These are phyloP conservation scores for Volucella inflata DNA, from an alignment of 2,888 invertebrate species.

Conservation along the genomic window DNA sequence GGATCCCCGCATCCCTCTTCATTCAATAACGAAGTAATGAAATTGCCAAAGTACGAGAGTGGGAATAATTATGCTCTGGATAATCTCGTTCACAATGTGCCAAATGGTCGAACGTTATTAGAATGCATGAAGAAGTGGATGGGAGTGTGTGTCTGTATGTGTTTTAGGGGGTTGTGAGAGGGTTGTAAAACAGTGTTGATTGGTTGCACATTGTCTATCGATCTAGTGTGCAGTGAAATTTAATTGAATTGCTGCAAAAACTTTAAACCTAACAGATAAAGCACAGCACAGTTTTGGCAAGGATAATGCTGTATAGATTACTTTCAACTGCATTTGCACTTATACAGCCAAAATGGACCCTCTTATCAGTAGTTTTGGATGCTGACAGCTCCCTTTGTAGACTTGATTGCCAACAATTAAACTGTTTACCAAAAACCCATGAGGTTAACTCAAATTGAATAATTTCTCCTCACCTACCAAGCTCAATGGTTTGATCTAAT, in stretches of 20 bases:
- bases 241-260: slow-evolving; percentile 48
- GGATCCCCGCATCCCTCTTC: neutral
- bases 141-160: neutral
- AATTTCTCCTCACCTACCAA: too few relatives aligned
- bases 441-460: too few relatives aligned
- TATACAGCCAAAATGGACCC: too few relatives aligned
- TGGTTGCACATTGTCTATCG: slow-evolving; percentile 63
- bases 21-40: slow-evolving; percentile 44
- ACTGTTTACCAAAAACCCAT: too few relatives aligned
- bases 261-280: slow-evolving; percentile 5
- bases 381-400: too few relatives aligned
- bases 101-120: slow-evolving; percentile 50
- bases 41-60: slow-evolving; percentile 48
- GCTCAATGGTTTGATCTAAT: too few relatives aligned
- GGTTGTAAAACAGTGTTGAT: slow-evolving; percentile 39
- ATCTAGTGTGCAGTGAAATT: slow-evolving; percentile 56
- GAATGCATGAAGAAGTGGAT: neutral
- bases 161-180: neutral
- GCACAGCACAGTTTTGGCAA: neutral
- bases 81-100: slow-evolving; percentile 57
- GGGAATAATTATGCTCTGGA: slow-evolving; percentile 59
- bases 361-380: too few relatives aligned
- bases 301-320: neutral
- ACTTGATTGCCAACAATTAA: too few relatives aligned
- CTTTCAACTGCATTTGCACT: too few relatives aligned